phyloP scores from a whole-genome alignment of 1,140 invertebrate species.

The honey bee (Apis mellifera) region DNA sequence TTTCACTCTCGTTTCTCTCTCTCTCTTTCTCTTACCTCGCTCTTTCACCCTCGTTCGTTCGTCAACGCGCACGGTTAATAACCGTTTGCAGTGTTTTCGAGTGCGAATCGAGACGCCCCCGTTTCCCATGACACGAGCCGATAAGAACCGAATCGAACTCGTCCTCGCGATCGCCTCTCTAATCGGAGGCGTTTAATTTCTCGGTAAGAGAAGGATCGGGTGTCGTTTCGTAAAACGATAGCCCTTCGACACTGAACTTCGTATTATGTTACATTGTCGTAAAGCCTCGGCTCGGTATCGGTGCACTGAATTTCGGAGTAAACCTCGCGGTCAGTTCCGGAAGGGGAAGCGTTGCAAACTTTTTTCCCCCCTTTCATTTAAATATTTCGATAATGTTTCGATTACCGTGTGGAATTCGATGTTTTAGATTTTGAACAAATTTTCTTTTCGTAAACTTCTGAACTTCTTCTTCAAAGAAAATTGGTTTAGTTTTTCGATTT shows the following conservation, averaged over 20 bases:
- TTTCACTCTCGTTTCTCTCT: neutral
- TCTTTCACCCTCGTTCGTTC: too few relatives aligned
- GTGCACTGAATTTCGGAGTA: slow-evolving; percentile 35
- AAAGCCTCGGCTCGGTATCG: slow-evolving; percentile 23
- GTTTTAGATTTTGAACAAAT: too few relatives aligned
- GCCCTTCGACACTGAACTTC: slow-evolving; percentile 58
- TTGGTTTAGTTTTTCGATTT: too few relatives aligned
- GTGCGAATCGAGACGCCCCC: neutral
- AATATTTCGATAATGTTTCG: too few relatives aligned
- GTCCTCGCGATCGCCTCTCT: slow-evolving; percentile 37
- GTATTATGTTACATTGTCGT: slow-evolving; percentile 50
- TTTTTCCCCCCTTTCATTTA: neutral
- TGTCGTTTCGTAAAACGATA: slow-evolving; percentile 55
- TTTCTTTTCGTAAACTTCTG: too few relatives aligned
- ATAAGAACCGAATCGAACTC: slow-evolving; percentile 40
- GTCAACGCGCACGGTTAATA: neutral
- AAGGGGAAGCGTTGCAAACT: neutral
- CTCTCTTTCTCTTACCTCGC: neutral
- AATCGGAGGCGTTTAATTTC: slow-evolving; percentile 59
- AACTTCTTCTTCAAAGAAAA: neutral
- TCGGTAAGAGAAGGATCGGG: slow-evolving; percentile 57
- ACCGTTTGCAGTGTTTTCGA: neutral
- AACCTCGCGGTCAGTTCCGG: neutral
- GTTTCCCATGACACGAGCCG: neutral
- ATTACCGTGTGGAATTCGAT: too few relatives aligned